Base-by-base conservation (phyloP, 64 coral and sea anemone genomes). In the Porites lutea region DNA sequence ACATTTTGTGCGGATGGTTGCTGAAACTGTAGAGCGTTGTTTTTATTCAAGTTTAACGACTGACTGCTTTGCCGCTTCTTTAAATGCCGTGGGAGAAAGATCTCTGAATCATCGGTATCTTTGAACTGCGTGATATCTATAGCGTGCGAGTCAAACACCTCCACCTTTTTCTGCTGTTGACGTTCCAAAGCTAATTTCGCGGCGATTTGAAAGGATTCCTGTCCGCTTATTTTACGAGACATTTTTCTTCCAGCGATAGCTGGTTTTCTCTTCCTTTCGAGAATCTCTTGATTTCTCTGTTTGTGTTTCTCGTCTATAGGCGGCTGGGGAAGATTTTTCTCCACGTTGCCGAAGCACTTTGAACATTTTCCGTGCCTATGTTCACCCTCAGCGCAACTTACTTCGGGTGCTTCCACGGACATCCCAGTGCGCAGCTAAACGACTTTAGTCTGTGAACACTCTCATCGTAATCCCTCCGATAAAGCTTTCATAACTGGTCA, bases 101-200 rank as follows among this genome's bases (percentile, higher is more conserved):
- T 58, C n/a, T 78, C 75, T 2, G 49, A 21, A n/a, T 78, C 50
- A 55, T 78, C 75, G 52, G 50, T 9, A 15, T 78, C 75, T 55
- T 53, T 78, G 10, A 55, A 12, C 19, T 78, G 50, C 9, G 75
- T 78, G 50, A 78, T 54, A 51, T 78, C 50, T 21, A 78, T 55
- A 57, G 75, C 75, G 6, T 78, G 75, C 0, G 75, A 78, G 20
- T 78, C 75, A 55, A 3, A 78, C 6, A 78, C 50, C 21, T 78
- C 75, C 53, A 78, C 75, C 21, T 58, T 57, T 51, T 78, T 78
- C 13, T 78, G 75, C 19, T 78, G 75, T 57, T 78, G 75, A 1
- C 50, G 49, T 11, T 78, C 75, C 50, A 78, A 78, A 23, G 75
- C 75, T 7, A 78, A 78, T 78, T 78, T 78, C 49, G 52, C 19